phyloP scores from a whole-genome alignment of 2,888 invertebrate species.

The Apeira syringaria region DNA sequence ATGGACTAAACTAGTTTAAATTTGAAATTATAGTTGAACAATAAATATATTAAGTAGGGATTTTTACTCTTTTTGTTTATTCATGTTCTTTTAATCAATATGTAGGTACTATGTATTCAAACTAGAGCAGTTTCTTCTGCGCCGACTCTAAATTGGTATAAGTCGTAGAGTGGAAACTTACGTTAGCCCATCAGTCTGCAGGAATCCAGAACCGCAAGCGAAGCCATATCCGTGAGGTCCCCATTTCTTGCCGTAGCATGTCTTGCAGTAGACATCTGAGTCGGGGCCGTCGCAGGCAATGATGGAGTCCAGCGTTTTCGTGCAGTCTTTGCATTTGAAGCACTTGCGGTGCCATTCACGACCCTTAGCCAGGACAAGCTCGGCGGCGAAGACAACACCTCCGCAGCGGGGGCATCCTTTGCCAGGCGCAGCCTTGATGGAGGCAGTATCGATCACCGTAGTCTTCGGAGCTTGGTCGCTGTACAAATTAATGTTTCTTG shows the following conservation, averaged over 20 bases:
- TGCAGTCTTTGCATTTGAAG: slow-evolving; percentile 96
- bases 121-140: too few species aligned
- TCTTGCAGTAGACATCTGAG: slow-evolving; percentile 96
- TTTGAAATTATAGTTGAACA: too few species aligned
- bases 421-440: slow-evolving; percentile 91
- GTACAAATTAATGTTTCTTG: slow-evolving; percentile 26
- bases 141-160: too few species aligned
- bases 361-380: slow-evolving; percentile 95
- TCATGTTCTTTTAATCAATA: too few species aligned
- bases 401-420: slow-evolving; percentile 96
- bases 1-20: too few species aligned
- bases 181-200: slow-evolving; percentile 95
- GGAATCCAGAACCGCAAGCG: slow-evolving; percentile 96
- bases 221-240: slow-evolving; percentile 98
- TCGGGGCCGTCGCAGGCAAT: slow-evolving; percentile 98
- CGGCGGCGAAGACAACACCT: slow-evolving; percentile 96
- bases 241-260: slow-evolving; percentile 98
- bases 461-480: slow-evolving; percentile 91
- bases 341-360: slow-evolving; percentile 97
- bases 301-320: slow-evolving; percentile 96
- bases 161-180: slow-evolving; percentile 84
- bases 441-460: slow-evolving; percentile 90
- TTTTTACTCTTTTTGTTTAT: too few species aligned
- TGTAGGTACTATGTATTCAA: too few species aligned
- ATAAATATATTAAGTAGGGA: too few species aligned